Base-by-base conservation (phyloP, 1,140 invertebrate genomes). In the Macrobrachium rosenbergii region DNA sequence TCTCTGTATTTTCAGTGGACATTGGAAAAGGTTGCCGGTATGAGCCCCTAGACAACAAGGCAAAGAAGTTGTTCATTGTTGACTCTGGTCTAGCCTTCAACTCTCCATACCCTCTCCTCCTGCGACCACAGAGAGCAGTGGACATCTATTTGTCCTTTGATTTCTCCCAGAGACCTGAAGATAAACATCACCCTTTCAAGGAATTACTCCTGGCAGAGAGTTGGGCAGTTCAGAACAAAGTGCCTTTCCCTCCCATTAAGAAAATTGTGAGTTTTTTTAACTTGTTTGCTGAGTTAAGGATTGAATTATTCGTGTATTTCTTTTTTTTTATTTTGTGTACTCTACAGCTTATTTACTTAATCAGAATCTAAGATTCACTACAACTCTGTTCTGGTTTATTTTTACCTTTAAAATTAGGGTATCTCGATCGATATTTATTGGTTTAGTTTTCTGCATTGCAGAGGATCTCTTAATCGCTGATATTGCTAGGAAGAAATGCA, bases 11-110 rank as follows among this genome's bases (percentile, higher is more conserved):
- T 83, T 5, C 79, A 89, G 89, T 85, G 82, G 81, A 67, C 60
- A 62, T 89, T 21, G 89, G 89, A 5, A 76, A 77, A 43, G 83
- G 86, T 37, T 88, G 89, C 69, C 83, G 89, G 14, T 89, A 89
- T 37, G 79, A 88, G 73, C 69, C 87, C 0, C 62, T 92, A 81
- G 91, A 92, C 8, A 92, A 92, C 19, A 90, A 91, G 60, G 90
- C 91, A 10, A 93, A 93, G 89, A 92, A 92, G 60, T 89, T 93
- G 45, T 93, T 92, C 89, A 91, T 93, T 89, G 93, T 93, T 0
- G 93, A 93, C 89, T 92, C 92, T 37, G 93, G 93, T 10, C 89
- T 93, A 60, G 93, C 92, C 7, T 93, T 93, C 87, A 93, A 93
- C 90, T 92, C 92, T 10, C 93, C 93, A 2, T 93, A 91, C 88